Evolutionary conservation across 2,113 vertebrate species (phyloP).

Genomic region (Castor canadensis): DNA sequence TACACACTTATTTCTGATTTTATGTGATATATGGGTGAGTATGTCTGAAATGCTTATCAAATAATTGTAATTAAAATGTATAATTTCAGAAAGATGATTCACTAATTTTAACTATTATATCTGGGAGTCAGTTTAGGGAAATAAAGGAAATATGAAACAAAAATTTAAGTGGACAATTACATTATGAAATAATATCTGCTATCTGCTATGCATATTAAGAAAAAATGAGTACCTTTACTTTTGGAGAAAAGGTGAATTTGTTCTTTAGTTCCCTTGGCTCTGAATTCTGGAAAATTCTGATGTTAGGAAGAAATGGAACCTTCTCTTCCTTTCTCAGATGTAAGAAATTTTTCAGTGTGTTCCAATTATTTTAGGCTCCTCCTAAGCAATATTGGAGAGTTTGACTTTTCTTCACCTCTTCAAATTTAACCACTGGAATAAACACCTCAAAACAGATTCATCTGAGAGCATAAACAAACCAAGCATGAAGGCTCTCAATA

Average conservation of each 20-base stretch:
- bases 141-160: slow-evolving; percentile 72
- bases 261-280: slow-evolving; percentile 21
- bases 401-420: slow-evolving; percentile 75
- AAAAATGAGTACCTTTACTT: slow-evolving; percentile 46
- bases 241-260: background rate
- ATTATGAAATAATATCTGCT: slow-evolving; percentile 64
- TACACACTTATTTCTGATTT: slow-evolving; percentile 79
- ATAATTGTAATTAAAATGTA: slow-evolving; percentile 80
- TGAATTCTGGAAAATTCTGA: slow-evolving; percentile 39
- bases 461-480: slow-evolving; percentile 74
- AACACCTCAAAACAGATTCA: slow-evolving; percentile 77
- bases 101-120: slow-evolving; percentile 73
- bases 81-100: slow-evolving; percentile 79
- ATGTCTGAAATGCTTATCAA: slow-evolving; percentile 78
- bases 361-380: slow-evolving; percentile 77
- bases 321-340: slow-evolving; percentile 29
- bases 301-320: slow-evolving; percentile 22
- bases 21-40: slow-evolving; percentile 73
- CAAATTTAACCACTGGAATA: slow-evolving; percentile 78
- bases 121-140: slow-evolving; percentile 62
- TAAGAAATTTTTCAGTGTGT: slow-evolving; percentile 54
- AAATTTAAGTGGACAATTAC: slow-evolving; percentile 67
- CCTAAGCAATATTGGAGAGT: slow-evolving; percentile 62
- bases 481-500: slow-evolving; percentile 75
- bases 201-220: slow-evolving; percentile 34